Evolutionary conservation across 2,113 vertebrate species (phyloP).

Genomic region (Aegypius monachus): DNA sequence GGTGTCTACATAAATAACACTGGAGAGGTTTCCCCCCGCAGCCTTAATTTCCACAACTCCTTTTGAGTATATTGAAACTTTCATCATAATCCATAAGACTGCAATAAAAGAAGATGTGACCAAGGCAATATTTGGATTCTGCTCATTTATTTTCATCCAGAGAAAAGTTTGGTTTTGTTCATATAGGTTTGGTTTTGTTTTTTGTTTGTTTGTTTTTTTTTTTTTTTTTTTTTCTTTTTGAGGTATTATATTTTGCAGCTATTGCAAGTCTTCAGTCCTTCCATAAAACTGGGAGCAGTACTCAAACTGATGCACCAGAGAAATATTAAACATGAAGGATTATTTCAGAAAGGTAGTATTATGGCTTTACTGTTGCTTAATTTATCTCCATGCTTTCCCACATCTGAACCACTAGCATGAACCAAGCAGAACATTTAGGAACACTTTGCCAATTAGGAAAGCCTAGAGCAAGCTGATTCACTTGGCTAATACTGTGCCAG

Average conservation of each 20-base stretch:
- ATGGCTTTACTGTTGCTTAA: neutral
- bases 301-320: neutral
- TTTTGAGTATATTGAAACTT: neutral
- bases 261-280: neutral
- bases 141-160: neutral
- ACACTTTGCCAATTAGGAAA: constrained; percentile 9
- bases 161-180: neutral
- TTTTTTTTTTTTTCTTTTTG: neutral
- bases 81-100: neutral
- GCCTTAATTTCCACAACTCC: neutral
- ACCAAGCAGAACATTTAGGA: neutral
- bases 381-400: neutral
- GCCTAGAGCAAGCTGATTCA: constrained; percentile 49
- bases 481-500: neutral
- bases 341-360: neutral
- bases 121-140: neutral
- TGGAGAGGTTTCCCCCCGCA: neutral
- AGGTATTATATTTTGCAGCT: neutral
- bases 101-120: neutral
- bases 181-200: neutral
- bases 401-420: neutral
- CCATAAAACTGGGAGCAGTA: neutral
- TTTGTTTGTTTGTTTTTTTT: too few species aligned
- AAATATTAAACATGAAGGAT: neutral
- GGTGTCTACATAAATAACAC: neutral